These are phyloP conservation scores for Dasysyrphus tricinctus DNA, from an alignment of 2,888 invertebrate species.

Conservation along the genomic window DNA sequence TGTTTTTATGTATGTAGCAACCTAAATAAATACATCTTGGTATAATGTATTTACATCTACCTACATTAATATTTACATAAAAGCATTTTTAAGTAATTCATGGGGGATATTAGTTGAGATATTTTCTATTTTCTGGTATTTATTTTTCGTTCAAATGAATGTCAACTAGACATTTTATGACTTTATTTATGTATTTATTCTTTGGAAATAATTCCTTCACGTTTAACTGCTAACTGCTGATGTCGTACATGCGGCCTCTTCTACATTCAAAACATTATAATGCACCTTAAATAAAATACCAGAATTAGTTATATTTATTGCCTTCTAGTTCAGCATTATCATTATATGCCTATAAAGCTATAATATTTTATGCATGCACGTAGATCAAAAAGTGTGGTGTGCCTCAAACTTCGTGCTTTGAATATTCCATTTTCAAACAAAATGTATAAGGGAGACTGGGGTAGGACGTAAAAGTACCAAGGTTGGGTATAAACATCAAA, in stretches of 20 bases:
- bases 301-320: slow-evolving; percentile 1
- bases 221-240: background rate
- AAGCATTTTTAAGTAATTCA: background rate
- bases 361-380: background rate
- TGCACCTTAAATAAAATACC: background rate
- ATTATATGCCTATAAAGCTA: background rate
- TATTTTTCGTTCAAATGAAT: no score
- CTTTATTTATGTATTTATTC: background rate
- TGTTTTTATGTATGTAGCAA: no score
- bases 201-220: background rate
- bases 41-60: no score
- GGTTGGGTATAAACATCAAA: background rate
- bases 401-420: background rate
- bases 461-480: background rate
- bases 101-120: no score
- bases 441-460: background rate
- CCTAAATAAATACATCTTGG: no score
- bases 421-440: background rate
- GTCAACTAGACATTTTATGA: background rate
- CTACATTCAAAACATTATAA: background rate
- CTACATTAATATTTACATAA: no score
- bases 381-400: slow-evolving; percentile 10
- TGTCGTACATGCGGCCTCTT: background rate
- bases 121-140: no score
- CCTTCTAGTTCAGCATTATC: background rate